Base-by-base conservation (phyloP, 2,113 vertebrate genomes). In the Argyrosomus japonicus region DNA sequence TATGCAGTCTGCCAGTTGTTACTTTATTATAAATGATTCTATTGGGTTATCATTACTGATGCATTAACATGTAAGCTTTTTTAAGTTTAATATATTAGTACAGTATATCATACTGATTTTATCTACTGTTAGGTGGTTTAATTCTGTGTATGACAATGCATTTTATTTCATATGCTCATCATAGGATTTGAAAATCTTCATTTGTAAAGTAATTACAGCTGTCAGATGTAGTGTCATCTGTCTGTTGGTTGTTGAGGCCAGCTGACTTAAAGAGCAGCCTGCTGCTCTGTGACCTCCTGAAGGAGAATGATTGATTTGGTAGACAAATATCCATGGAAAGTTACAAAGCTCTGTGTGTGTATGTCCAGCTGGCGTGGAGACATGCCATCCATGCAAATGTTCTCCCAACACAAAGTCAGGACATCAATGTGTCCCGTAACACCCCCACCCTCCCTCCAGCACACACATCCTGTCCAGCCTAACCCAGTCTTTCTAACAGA, bases 261-360 rank as follows among this genome's bases (percentile, higher is more conserved):
- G 15, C 10, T 51, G 27, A 27, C 62, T 45, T 32, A 5, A 40
- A 9, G 17, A 17, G 3, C 15, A 11, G 50, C 8, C 36, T 3
- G 15, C 12, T 43, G 19, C 3, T 11, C n/a, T 75, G 6, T 78
- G 80, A 75, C 75, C n/a, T 69, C 14, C 45, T 73, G 77, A 86
- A 86, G 68, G 80, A 79, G 74, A 72, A 23, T 1, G 17, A 13
- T 48, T 53, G 1, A 92, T 93, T 93, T 93, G 91, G 12, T 89
- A 90, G 62, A 87, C 90, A 93, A 93, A 92, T 90, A 21, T 48
- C 27, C 23, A 91, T 88, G 88, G 65, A 91, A 93, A 91, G 57
- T 48, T 60, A 53, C 54, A 45, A 68, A 61, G 40, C 43, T 50
- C 43, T 47, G 11, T 21, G 67, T 17, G 17, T 19, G 0, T 74